Percentiles rank a stretch among this genome's conserved stretches.
Conservation (phyloP, 2,888 invertebrate genomes). For the Cerastis rubricosa region DNA sequence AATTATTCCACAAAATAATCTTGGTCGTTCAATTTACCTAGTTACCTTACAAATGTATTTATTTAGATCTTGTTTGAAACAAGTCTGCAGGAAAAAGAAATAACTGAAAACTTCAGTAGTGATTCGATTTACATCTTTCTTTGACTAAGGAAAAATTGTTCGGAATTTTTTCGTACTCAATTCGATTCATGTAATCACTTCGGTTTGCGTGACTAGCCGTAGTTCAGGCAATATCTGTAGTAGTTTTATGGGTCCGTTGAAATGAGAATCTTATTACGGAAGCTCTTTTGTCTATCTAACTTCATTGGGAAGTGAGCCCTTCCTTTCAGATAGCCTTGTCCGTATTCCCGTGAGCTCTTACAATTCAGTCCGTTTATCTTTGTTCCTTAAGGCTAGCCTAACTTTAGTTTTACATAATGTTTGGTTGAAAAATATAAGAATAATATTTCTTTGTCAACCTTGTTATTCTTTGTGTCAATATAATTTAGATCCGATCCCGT, state of each 20-base stretch:
- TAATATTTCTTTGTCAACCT: not conserved
- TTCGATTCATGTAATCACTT: constrained; percentile 32
- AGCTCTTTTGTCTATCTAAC: constrained; percentile 56
- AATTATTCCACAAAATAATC: not conserved
- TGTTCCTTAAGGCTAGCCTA: not conserved
- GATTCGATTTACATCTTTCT: constrained; percentile 47
- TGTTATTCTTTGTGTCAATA: not conserved
- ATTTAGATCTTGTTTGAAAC: constrained; percentile 16
- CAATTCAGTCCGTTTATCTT: constrained; percentile 23
- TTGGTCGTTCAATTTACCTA: not conserved
- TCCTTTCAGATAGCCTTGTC: constrained; percentile 44
- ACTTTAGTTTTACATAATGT: constrained; percentile 10
- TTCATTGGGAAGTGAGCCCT: constrained; percentile 41
- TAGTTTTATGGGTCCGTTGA: constrained; percentile 55
- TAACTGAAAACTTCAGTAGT: constrained; percentile 10
- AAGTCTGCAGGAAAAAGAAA: constrained; percentile 20
- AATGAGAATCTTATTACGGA: constrained; percentile 46
- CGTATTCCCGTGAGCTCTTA: constrained; percentile 10
- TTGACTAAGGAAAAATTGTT: constrained; percentile 30
- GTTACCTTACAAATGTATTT: not conserved
- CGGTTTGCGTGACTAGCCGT: constrained; percentile 65
- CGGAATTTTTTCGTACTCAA: constrained; percentile 28
- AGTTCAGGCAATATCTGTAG: constrained; percentile 60
- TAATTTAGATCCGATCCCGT: too few species aligned
- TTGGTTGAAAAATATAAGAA: not conserved